Evolutionary conservation across 2,888 invertebrate genomes (phyloP).

Genomic region (Andrena praecox): DNA sequence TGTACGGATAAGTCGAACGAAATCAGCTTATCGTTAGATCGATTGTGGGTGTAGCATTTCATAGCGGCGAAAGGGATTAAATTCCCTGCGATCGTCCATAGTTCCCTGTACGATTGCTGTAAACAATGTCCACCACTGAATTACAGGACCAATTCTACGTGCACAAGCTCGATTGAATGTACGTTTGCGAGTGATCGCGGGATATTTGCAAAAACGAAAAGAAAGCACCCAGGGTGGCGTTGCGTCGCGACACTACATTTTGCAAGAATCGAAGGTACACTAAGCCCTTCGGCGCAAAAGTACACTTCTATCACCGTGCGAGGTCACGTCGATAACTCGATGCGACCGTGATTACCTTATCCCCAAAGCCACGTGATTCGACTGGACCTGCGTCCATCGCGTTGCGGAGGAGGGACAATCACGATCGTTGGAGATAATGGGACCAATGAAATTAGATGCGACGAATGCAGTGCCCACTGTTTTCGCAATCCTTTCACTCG

Average conservation of each 20-base stretch:
- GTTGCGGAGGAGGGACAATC: slow-evolving; percentile 43
- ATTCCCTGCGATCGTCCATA: slow-evolving; percentile 69
- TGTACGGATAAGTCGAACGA: slow-evolving; percentile 55
- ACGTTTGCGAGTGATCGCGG: too few species aligned
- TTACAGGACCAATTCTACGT: neutral
- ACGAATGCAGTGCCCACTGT: neutral
- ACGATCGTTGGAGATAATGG: slow-evolving; percentile 33
- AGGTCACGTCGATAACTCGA: slow-evolving; percentile 59
- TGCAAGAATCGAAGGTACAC: slow-evolving; percentile 6
- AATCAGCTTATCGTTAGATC: slow-evolving; percentile 56
- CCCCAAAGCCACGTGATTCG: slow-evolving; percentile 58
- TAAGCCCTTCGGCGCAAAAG: slow-evolving; percentile 16
- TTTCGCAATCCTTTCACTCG: neutral
- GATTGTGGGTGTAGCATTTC: slow-evolving; percentile 57
- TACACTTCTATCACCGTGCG: neutral
- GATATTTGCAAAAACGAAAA: neutral
- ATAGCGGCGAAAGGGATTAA: slow-evolving; percentile 49
- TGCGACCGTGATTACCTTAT: slow-evolving; percentile 36
- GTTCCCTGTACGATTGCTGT: slow-evolving; percentile 68
- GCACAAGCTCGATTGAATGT: neutral
- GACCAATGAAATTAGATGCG: slow-evolving; percentile 20
- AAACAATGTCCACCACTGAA: slow-evolving; percentile 40
- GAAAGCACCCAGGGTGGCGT: neutral
- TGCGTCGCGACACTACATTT: slow-evolving; percentile 18
- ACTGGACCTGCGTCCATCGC: slow-evolving; percentile 60